A percentile compares a stretch with the other conserved stretches of the same genome.
phyloP scores from a whole-genome alignment of 2,113 vertebrate species.

The Antidorcas marsupialis region DNA sequence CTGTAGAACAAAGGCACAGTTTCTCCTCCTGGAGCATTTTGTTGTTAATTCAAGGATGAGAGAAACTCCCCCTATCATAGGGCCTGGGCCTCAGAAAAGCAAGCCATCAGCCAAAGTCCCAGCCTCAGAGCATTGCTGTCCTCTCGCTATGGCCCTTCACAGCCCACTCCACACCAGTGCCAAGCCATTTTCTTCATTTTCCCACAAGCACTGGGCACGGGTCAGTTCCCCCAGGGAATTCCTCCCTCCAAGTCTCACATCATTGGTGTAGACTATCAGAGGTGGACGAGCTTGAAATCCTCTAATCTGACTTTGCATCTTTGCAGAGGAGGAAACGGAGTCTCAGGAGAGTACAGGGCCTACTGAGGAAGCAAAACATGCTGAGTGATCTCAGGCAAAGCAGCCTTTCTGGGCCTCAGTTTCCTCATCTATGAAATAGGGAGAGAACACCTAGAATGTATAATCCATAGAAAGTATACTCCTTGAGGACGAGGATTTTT shows the following conservation, averaged over 20 bases:
- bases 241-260: background rate
- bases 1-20: background rate
- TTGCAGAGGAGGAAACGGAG: background rate
- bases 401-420: background rate
- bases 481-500: background rate
- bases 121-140: background rate
- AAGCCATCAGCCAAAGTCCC: background rate
- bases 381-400: background rate
- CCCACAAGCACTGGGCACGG: background rate
- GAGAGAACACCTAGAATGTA: too few species aligned
- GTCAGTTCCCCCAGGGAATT: background rate
- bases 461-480: background rate
- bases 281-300: background rate
- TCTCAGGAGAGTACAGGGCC: background rate
- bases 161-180: background rate
- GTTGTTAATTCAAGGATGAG: background rate
- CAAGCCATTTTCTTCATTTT: background rate
- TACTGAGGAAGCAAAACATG: background rate
- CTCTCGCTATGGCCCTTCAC: rapidly evolving
- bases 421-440: background rate
- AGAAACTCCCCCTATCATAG: background rate
- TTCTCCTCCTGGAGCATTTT: background rate
- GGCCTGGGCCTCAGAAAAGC: background rate
- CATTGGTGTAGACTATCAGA: background rate
- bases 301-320: background rate